Percentiles rank a stretch among this genome's conserved stretches.
Evolutionary conservation across 2,113 vertebrate species (phyloP).

Genomic region (Urocitellus parryii): DNA sequence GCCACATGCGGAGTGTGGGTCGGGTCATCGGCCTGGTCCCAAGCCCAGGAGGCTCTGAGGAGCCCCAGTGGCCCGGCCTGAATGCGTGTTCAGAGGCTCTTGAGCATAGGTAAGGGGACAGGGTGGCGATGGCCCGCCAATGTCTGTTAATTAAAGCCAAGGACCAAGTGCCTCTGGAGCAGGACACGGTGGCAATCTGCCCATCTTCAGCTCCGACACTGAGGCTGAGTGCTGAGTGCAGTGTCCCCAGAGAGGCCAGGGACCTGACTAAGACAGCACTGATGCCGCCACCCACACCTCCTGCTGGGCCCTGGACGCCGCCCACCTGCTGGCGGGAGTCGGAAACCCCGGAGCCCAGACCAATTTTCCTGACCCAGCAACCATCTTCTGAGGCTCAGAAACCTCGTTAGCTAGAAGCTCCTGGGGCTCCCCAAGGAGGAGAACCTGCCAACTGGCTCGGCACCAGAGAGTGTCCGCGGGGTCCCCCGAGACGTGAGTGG

Average conservation of each 20-base stretch:
- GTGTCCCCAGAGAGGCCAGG: not conserved
- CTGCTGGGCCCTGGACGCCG: not conserved
- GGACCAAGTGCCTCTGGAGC: no score
- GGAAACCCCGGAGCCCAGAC: not conserved
- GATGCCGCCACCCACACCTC: no score
- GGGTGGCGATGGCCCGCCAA: no score
- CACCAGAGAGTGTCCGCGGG: not conserved
- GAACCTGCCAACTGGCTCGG: not conserved
- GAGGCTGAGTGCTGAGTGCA: no score
- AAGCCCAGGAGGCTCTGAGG: no score
- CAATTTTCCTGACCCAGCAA: not conserved
- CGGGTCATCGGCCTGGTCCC: no score
- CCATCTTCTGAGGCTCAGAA: not conserved
- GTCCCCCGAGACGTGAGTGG: not conserved
- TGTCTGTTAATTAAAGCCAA: not conserved
- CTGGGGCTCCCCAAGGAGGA: conserved; percentile 7
- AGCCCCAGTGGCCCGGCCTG: no score
- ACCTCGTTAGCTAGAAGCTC: conserved; percentile 24
- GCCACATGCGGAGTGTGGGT: no score
- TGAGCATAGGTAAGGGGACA: no score
- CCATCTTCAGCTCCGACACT: accelerated
- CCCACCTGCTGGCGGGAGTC: not conserved
- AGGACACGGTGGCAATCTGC: no score
- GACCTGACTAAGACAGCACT: not conserved
- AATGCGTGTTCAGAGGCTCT: no score